These are phyloP conservation scores for Danio aesculapii DNA, from an alignment of 2,797 vertebrate species.

Conservation along the genomic window DNA sequence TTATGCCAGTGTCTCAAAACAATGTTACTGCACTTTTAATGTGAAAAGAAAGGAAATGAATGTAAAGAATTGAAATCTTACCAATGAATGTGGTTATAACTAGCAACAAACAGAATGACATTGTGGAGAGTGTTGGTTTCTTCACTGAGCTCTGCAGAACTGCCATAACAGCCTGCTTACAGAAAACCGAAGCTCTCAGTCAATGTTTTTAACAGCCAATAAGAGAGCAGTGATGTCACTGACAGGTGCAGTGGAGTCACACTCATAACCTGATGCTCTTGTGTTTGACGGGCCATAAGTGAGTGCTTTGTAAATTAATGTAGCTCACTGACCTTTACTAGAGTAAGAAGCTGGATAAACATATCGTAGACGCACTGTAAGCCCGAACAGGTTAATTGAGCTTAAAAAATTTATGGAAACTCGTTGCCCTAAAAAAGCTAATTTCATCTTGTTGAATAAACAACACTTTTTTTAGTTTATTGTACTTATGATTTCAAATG, in stretches of 20 bases:
- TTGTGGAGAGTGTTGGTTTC: not conserved
- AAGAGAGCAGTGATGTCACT: not conserved
- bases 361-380: no score
- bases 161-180: not conserved
- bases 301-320: no score
- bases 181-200: not conserved
- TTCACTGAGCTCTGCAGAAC: not conserved
- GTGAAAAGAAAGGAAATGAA: not conserved
- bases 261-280: not conserved
- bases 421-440: no score
- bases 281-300: no score
- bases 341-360: no score
- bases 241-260: not conserved
- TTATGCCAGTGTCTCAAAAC: not conserved
- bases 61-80: slow-evolving; percentile 16
- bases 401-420: no score
- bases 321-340: no score
- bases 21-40: not conserved
- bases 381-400: no score
- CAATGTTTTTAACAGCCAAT: slow-evolving; percentile 2
- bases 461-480: no score
- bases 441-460: no score
- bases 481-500: no score
- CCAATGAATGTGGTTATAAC: slow-evolving; percentile 33
- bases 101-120: slow-evolving; percentile 15